Evolutionary conservation across 2,797 vertebrate species (phyloP), one percentile per base, ranked within the genome.

Genomic region (Gallinago stenura): DNA sequence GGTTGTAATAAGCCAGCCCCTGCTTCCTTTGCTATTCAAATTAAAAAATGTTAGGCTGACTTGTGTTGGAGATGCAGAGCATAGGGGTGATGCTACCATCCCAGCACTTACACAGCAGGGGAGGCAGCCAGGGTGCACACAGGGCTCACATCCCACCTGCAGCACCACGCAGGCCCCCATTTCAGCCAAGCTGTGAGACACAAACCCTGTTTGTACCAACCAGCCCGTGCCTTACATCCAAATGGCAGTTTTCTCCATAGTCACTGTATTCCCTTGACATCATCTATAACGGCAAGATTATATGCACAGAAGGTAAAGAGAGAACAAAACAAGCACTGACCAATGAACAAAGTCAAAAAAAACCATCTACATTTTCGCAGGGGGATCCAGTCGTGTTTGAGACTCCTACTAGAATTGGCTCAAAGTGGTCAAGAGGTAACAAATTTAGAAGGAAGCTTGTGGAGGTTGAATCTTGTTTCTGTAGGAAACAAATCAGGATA

Each of bases 61-160:
- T 54, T 30, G 9, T 5, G 30, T 15, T 54, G 45, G 75, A 86
- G 30, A 50, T 20, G 12, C 30, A 71, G 28, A 65, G 37, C 16
- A 13, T 3, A n/a, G 14, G 35, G 31, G 22, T 9, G 39, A 48
- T 48, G 54, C 11, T 37, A 24, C 4, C 0, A 0, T 39, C 41
- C 53, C 4, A 6, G 6, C 33, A n/a, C 3, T 3, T 30, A 26
- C 1, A 1, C 0, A 1, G 33, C 69, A 54, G 22, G 31, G 28
- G 30, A 54, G 33, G 21, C 54, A 71, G 4, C 21, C 7, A 60
- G 11, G 31, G 9, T 10, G 6, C 1, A 22, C 5, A 2, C 19
- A 37, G 54, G 31, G n/a, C 54, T 56, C 11, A 1, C n/a, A 35
- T 46, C 53, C 71, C 17, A 4, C 60, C 82, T 39, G 72, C 87